These are phyloP conservation scores for Novumbra hubbsi DNA, from an alignment of 2,797 vertebrate species.

Conservation along the genomic window DNA sequence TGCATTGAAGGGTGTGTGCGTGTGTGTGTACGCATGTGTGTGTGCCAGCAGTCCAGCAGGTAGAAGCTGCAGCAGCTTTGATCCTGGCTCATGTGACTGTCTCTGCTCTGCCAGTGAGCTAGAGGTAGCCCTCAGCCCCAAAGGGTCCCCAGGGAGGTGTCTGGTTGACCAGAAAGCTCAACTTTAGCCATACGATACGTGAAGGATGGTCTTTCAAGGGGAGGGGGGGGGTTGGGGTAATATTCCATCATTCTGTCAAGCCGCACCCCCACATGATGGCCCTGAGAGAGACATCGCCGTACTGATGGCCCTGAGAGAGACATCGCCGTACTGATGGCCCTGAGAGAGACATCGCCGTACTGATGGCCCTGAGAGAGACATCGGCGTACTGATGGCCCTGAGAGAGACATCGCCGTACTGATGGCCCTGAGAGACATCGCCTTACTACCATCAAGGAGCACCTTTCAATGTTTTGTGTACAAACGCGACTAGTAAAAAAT, in stretches of 20 bases:
- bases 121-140: conserved; percentile 74
- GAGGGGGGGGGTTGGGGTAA: conserved; percentile 74
- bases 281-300: conserved; percentile 26
- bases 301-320: conserved; percentile 22
- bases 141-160: conserved; percentile 81
- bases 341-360: conserved; percentile 27
- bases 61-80: conserved; percentile 81
- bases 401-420: conserved; percentile 23
- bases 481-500: not conserved
- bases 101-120: conserved; percentile 73
- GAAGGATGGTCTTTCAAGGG: conserved; percentile 85
- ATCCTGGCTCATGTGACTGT: conserved; percentile 94
- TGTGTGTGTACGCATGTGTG: conserved; percentile 33
- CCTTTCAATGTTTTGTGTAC: not conserved
- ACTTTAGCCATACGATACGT: conserved; percentile 83
- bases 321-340: conserved; percentile 1
- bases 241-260: conserved; percentile 81
- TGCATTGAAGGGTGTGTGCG: conserved; percentile 23
- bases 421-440: conserved; percentile 17
- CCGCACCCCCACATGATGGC: not conserved
- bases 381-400: conserved; percentile 8
- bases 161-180: conserved; percentile 86
- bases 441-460: conserved; percentile 3
- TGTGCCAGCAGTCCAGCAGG: conserved; percentile 28
- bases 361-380: conserved; percentile 21